Evolutionary conservation across 2,113 vertebrate species (phyloP).

Genomic region (Eleginops maclovinus): DNA sequence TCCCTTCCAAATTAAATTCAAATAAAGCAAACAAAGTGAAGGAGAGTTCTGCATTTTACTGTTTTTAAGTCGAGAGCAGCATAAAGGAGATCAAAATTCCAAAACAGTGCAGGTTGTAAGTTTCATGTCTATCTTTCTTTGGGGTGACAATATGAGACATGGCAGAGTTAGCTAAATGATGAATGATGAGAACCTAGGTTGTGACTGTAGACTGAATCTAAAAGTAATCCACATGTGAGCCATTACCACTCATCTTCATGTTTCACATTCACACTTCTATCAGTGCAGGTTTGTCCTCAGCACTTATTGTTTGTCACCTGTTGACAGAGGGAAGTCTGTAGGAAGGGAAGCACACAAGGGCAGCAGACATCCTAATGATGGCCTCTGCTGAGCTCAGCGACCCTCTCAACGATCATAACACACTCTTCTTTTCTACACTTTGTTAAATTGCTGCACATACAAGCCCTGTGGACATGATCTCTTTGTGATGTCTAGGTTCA

Average conservation of each 20-base stretch:
- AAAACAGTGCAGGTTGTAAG: too few species aligned
- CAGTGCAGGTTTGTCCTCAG: slow-evolving; percentile 14
- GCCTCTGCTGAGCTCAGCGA: slow-evolving; percentile 54
- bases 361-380: slow-evolving; percentile 63
- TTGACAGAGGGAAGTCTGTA: slow-evolving; percentile 41
- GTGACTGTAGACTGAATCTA: not conserved
- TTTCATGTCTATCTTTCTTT: too few species aligned
- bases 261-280: slow-evolving; percentile 16
- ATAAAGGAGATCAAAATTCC: too few species aligned
- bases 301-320: slow-evolving; percentile 43
- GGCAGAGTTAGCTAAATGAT: too few species aligned
- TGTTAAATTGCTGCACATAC: slow-evolving; percentile 18
- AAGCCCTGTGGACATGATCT: slow-evolving; percentile 17
- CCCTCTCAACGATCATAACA: slow-evolving; percentile 38
- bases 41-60: too few species aligned
- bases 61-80: too few species aligned
- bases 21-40: too few species aligned
- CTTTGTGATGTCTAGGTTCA: slow-evolving; percentile 31
- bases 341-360: slow-evolving; percentile 61
- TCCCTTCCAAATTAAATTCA: too few species aligned
- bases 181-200: not conserved
- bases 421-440: slow-evolving; percentile 36
- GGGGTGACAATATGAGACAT: too few species aligned
- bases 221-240: not conserved
- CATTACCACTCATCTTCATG: not conserved